Evolutionary conservation across 2,797 vertebrate species (phyloP), one percentile per base, ranked within the genome.

Genomic region (Loris lydekkerianus): DNA sequence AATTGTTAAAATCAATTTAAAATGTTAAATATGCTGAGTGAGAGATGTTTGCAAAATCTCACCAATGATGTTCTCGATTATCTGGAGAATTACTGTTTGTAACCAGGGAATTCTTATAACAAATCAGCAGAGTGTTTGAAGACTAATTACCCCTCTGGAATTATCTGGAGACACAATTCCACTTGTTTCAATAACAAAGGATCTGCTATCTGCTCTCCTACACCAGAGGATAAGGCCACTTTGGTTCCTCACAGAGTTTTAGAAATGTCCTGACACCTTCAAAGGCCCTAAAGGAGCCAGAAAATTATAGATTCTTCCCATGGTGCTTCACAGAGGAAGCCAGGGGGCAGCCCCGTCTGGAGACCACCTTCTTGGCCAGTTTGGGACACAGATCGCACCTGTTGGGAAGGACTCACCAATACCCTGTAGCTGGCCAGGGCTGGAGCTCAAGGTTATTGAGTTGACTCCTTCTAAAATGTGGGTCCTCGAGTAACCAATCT

Each of bases 81-180:
- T 69, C 83, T 23, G 13, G 43, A 43, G 10, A 14, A n/a, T 80
- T 0, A 46, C 10, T 40, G 20, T 29, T 72, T 67, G 49, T 43
- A 15, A 27, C 21, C 20, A 95, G 3, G 40, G 67, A 75, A 23
- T 31, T 63, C 53, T 53, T 56, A 15, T 23, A 37, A 6, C 15
- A 23, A 37, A 14, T 0, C 17, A 49, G 40, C 91, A 76, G 49
- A 17, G 67, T 14, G 7, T 61, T 58, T 20, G 37, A 40, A 82
- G 61, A 65, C 0, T 1, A 11, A 17, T 0, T 1, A 8, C 11
- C 13, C 3, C 31, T 21, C 37, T 37, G 10, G 70, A 63, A 37
- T 10, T 1, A 11, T 37, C 65, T 3, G 18, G 27, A 40, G 34
- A 63, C 4, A n/a, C 15, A 4, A 0, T 5, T 40, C 27, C 5